Evolutionary conservation across 2,797 vertebrate genomes (phyloP).

Genomic region (Tragelaphus oryx): DNA sequence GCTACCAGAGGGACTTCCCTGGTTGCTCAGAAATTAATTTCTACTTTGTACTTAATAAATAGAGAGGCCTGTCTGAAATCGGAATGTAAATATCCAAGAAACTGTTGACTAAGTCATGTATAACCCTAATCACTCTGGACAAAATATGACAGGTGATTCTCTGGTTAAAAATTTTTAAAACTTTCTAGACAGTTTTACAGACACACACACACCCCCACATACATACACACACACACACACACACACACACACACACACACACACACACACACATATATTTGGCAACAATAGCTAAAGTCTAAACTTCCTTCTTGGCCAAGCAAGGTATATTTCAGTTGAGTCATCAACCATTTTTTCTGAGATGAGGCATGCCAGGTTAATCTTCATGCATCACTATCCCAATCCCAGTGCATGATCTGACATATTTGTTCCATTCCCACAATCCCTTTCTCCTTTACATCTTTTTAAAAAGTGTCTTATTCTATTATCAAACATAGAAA

Average conservation of each 20-base stretch:
- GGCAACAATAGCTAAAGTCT: not conserved
- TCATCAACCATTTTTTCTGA: not conserved
- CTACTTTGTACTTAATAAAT: not conserved
- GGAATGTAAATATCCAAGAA: not conserved
- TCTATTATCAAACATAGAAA: conserved; percentile 32
- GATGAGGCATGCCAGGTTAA: not conserved
- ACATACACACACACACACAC: not conserved
- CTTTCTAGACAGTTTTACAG: not conserved
- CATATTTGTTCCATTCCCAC: conserved; percentile 5
- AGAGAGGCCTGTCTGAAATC: not conserved
- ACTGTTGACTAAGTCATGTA: not conserved
- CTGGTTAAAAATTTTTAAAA: not conserved
- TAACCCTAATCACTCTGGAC: not conserved
- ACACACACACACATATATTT: not conserved
- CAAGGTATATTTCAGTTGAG: not conserved
- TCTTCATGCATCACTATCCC: not conserved
- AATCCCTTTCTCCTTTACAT: not conserved
- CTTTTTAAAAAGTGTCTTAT: conserved; percentile 14
- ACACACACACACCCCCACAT: not conserved
- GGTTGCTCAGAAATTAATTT: not conserved
- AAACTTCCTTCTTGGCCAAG: not conserved
- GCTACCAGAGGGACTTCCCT: not conserved
- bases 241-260: not conserved
- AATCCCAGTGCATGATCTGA: not conserved
- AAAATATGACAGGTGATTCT: not conserved